phyloP scores from a whole-genome alignment of 2,113 vertebrate genomes.

The Lycocorax pyrrhopterus region DNA sequence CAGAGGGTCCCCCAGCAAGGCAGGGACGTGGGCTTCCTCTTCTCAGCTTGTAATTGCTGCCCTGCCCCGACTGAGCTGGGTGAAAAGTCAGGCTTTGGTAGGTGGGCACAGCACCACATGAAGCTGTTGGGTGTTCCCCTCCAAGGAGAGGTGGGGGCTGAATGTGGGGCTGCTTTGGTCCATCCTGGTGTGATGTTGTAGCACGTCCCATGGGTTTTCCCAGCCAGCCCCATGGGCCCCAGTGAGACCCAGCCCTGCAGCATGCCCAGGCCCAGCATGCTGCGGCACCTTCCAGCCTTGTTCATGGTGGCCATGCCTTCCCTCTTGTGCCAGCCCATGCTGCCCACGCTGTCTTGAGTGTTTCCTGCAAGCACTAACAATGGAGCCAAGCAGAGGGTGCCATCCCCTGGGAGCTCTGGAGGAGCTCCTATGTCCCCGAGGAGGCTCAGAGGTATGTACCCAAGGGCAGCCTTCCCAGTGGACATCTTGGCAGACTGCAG shows the following conservation, averaged over 20 bases:
- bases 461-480: not conserved
- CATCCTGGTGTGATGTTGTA: not conserved
- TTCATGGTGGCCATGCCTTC: rapidly evolving
- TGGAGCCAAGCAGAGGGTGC: not conserved
- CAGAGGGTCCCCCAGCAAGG: not conserved
- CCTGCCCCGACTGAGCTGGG: rapidly evolving
- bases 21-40: rapidly evolving
- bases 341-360: not conserved
- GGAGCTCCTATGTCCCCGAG: rapidly evolving
- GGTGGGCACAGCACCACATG: too few relatives aligned
- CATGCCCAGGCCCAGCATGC: not conserved
- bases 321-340: rapidly evolving
- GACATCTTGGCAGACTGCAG: not conserved
- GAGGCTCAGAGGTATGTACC: not conserved
- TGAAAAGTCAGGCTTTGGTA: rapidly evolving
- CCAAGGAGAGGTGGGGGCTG: not conserved
- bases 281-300: not conserved
- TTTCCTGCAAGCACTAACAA: not conserved
- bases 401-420: not conserved
- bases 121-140: not conserved
- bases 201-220: not conserved
- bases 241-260: rapidly evolving
- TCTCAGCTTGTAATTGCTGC: not conserved
- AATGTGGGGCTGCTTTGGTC: not conserved
- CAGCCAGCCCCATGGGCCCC: not conserved